Evolutionary conservation across 2,888 invertebrate genomes (phyloP), one percentile per base, ranked within the genome.

Genomic region (Sycophila texana): DNA sequence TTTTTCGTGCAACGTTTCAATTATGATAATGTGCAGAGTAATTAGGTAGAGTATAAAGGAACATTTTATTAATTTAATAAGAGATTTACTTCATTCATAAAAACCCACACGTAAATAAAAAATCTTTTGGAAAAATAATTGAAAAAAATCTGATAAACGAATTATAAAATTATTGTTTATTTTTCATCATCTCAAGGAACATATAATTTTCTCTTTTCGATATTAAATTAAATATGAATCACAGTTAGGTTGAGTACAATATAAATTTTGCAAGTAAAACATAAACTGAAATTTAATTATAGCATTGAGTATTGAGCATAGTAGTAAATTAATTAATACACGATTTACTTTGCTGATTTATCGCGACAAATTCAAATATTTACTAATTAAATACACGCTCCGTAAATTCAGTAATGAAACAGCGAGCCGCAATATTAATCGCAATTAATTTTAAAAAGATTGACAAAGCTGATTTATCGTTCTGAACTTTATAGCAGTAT

Each of bases 321-420:
- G 39, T 63, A 18, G 63, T 22, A 73, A 65, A 18, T 55, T 47
- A 73, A 73, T 65, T 73, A 73, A 65, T 73, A 73, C 65, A 39
- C 65, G 55, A 67, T 75, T 60, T 74, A 60, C 58, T 60, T 67
- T 30, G 16, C 30, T 67, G 60, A 75, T 67, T 75, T 70, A 76
- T 70, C 47, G n/a, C 68, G 61, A 63, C 68, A 70, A 70, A 61
- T 68, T 63, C 22, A 51, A 55, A 61, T 61, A 76, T 76, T 68
- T 76, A 68, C 60, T 67, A 26, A 13, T 20, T 13, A 3, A 3
- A 13, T 12, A 20, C 18, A n/a, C 26, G 22, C n/a, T 14, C 22
- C 67, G 53, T 75, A 60, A 67, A 75, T 75, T 75, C 30, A 20
- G 18, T 60, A 22, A 30, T 68, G 39, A 16, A 53, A 0, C 14